Base-by-base conservation (phyloP, 92 coral and sea anemone species). In the Micromussa lordhowensis region DNA sequence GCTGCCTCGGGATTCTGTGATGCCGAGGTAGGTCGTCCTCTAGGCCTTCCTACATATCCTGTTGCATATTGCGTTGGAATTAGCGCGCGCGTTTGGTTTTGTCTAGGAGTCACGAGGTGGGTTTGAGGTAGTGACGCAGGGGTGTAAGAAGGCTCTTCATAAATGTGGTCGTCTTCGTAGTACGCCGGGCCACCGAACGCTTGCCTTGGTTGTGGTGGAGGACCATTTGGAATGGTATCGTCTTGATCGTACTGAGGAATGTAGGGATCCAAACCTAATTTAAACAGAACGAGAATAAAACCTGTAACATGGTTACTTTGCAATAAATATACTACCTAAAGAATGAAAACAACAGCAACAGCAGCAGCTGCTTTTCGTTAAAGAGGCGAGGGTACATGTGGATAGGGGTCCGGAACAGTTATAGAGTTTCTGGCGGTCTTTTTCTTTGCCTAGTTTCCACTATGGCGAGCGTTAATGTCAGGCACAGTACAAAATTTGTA, bases 91-190 rank as follows among this genome's bases (percentile, higher is more conserved):
- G 92, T 88, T 28, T 88, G 76, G 59, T 80, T 66, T 36, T 87
- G 88, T 29, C 53, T 84, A 26, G 92, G 93, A 11, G 80, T 51
- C 28, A 91, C 90, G 70, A 93, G 19, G 34, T 54, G 88, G 31
- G 96, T 87, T 68, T 90, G 94, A 40, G 98, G 93, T 53, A 90
- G 86, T 49, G 87, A 83, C 68, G 92, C 90, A 64, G 96, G 96
- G 7, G 92, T 51, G 85, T 90, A 82, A 36, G 74, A 68, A 51
- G 98, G 96, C 69, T 92, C 94, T 78, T 94, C 96, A 85, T 92
- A 88, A 34, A 89, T 40, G 85, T 82, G 86, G 11, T 93, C 95
- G 22, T 61, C 78, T 49, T 63, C 87, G 76, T 86, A 76, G 59
- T 38, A 48, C 73, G 58, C 24, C 70, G 90, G 77, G 34, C 68